Conservation (phyloP, 2,797 vertebrate species). For the Anolis apletophallus region DNA sequence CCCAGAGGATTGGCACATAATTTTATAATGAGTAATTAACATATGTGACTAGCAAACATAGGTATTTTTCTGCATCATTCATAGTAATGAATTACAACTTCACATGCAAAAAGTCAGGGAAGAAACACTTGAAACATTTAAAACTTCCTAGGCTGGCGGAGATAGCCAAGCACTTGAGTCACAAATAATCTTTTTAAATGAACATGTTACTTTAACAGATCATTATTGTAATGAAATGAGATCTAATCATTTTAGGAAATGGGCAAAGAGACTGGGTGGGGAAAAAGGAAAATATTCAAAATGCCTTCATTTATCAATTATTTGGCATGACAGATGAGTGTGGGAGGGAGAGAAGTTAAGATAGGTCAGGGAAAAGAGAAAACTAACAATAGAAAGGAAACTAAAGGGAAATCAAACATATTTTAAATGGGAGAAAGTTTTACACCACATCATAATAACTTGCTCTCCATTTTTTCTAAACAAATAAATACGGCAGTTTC, state of each 20-base stretch:
- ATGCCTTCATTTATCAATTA: constrained; percentile 17
- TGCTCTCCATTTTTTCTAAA: too few relatives aligned
- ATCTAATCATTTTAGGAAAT: constrained; percentile 69
- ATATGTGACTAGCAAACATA: constrained; percentile 52
- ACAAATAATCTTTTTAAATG: constrained; percentile 68
- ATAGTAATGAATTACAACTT: constrained; percentile 60
- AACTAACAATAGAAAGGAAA: constrained; percentile 14
- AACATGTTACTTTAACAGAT: constrained; percentile 61
- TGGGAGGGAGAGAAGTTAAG: constrained; percentile 8
- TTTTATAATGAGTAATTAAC: not conserved
- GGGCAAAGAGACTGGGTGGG: constrained; percentile 56
- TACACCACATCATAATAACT: not conserved
- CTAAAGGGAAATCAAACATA: not conserved
- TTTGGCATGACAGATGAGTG: not conserved
- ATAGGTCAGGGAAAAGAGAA: not conserved
- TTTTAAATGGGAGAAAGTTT: not conserved
- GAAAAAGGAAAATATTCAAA: constrained; percentile 45
- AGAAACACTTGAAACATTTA: constrained; percentile 43
- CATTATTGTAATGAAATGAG: constrained; percentile 11
- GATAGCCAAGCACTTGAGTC: constrained; percentile 53
- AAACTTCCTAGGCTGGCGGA: constrained; percentile 47
- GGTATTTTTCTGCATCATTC: constrained; percentile 56
- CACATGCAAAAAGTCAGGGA: constrained; percentile 44
- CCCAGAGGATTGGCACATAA: not conserved
- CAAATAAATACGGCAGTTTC: constrained; percentile 36